phyloP scores from a whole-genome alignment of 2,113 vertebrate genomes.

The Pantherophis guttatus region DNA sequence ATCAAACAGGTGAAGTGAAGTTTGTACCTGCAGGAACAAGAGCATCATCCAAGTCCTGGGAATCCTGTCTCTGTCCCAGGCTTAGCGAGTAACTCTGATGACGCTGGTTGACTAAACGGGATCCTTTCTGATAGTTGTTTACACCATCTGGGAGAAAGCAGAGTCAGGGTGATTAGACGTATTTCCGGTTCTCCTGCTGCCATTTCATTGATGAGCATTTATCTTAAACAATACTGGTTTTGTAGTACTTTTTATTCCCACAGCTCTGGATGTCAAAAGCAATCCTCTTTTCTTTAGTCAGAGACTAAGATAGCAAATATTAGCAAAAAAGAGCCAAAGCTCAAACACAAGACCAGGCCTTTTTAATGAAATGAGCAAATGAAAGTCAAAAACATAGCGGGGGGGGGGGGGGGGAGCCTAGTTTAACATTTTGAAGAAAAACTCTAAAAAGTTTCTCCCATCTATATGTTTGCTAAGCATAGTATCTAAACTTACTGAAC shows the following conservation, averaged over 20 bases:
- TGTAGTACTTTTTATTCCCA: background rate
- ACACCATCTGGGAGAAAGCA: conserved; percentile 59
- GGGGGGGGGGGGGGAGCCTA: too few relatives aligned
- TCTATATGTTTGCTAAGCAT: background rate
- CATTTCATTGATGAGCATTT: background rate
- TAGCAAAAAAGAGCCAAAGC: background rate
- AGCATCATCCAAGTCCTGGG: conserved; percentile 65
- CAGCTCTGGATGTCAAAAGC: background rate
- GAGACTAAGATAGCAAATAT: background rate
- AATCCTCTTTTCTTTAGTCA: background rate
- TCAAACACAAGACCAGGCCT: background rate
- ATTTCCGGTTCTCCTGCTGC: too few relatives aligned
- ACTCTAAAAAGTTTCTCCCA: background rate
- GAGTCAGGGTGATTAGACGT: background rate
- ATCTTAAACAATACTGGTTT: background rate
- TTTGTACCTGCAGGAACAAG: conserved; percentile 70
- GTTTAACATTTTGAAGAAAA: background rate
- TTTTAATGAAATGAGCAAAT: background rate
- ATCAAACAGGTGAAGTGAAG: background rate
- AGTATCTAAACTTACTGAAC: background rate
- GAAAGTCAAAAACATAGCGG: background rate
- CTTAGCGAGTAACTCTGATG: conserved; percentile 63
- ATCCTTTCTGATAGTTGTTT: conserved; percentile 47
- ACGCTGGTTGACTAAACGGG: conserved; percentile 46
- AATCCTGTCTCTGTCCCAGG: conserved; percentile 64